phyloP scores from a whole-genome alignment of 2,113 vertebrate species.

The Pollachius pollachius region DNA sequence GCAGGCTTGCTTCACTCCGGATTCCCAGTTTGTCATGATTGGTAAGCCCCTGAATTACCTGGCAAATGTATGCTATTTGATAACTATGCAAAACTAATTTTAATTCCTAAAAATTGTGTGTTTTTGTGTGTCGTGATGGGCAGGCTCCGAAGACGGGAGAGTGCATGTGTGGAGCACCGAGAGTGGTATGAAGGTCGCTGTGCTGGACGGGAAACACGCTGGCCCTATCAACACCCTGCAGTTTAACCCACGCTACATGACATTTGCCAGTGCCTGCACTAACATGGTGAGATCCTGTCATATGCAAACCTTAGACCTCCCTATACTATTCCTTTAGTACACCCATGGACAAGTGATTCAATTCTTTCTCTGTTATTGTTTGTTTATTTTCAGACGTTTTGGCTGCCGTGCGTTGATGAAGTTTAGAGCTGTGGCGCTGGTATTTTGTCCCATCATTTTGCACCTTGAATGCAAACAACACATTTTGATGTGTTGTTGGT shows the following conservation, averaged over 20 bases:
- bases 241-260: constrained; percentile 98
- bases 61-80: background rate
- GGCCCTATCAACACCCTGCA: constrained; percentile 94
- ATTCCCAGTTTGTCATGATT: constrained; percentile 98
- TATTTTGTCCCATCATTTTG: background rate
- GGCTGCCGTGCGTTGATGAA: constrained; percentile 92
- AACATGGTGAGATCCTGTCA: constrained; percentile 85
- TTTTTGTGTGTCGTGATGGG: background rate
- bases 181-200: constrained; percentile 95
- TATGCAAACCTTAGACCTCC: background rate
- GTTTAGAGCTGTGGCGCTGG: constrained; percentile 39
- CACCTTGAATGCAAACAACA: background rate
- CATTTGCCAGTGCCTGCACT: constrained; percentile 94
- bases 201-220: constrained; percentile 94
- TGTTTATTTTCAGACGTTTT: constrained; percentile 81
- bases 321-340: background rate
- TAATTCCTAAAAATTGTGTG: background rate
- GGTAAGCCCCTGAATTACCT: constrained; percentile 72
- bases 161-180: constrained; percentile 98
- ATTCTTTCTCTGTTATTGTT: constrained; percentile 16
- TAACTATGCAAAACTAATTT: background rate
- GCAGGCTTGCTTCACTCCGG: constrained; percentile 97
- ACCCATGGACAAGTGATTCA: background rate
- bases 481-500: background rate
- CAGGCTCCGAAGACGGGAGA: constrained; percentile 96